Percentiles rank a stretch among this genome's conserved stretches.
These are phyloP conservation scores for Takifugu rubripes DNA, from an alignment of 2,797 vertebrate genomes.

Conservation along the genomic window DNA sequence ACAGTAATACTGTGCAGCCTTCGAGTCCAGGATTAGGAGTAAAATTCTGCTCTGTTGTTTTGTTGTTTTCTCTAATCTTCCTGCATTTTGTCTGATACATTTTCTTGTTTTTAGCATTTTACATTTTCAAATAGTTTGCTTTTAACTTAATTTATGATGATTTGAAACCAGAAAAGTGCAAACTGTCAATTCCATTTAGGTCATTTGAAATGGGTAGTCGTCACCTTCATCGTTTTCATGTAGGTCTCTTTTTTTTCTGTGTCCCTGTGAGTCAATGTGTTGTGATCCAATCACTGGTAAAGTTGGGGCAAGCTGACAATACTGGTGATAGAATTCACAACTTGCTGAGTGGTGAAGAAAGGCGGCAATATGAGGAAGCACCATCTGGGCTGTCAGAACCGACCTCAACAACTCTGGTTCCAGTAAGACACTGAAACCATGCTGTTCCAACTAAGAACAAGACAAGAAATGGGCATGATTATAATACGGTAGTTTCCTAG, in stretches of 20 bases:
- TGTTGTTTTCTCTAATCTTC: conserved; percentile 22
- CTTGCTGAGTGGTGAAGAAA: too few relatives aligned
- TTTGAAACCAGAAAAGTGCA: too few relatives aligned
- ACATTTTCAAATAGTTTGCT: background rate
- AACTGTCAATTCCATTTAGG: background rate
- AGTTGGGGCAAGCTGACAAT: too few relatives aligned
- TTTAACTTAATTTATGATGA: too few relatives aligned
- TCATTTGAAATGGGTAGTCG: background rate
- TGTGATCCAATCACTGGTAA: too few relatives aligned
- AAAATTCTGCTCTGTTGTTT: conserved; percentile 21
- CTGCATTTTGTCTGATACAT: conserved; percentile 2
- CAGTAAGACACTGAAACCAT: too few relatives aligned
- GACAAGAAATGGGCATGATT: too few relatives aligned
- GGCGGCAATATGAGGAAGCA: background rate
- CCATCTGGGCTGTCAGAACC: background rate
- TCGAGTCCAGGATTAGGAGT: conserved; percentile 45
- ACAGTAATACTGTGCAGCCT: conserved; percentile 25
- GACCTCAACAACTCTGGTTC: too few relatives aligned
- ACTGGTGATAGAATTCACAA: too few relatives aligned
- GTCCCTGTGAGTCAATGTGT: background rate
- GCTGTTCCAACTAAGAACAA: too few relatives aligned
- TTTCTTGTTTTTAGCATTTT: background rate
- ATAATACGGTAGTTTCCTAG: too few relatives aligned
- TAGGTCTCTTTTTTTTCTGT: conserved; percentile 1
- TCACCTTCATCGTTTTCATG: conserved; percentile 1